phyloP scores from a whole-genome alignment of 2,113 vertebrate species.

The Charadrius vociferus region DNA sequence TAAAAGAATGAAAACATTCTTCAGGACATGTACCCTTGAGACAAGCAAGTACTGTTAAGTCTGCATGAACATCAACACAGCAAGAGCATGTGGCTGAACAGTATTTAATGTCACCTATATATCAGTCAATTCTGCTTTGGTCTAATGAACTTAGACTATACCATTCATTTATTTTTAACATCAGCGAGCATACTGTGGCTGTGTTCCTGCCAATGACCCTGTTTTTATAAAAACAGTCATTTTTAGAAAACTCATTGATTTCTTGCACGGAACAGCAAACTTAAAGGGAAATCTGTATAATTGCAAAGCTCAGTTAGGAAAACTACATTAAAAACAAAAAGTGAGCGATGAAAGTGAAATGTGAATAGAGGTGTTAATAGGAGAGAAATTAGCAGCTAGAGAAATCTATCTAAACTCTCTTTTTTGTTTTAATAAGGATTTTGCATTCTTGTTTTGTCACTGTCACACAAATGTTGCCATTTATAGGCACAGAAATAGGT shows the following conservation, averaged over 20 bases:
- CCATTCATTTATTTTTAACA: neutral
- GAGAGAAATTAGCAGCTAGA: neutral
- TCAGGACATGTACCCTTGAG: neutral
- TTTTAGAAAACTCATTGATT: neutral
- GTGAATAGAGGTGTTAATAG: neutral
- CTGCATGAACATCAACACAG: neutral
- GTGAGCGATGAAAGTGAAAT: neutral
- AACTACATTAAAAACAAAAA: neutral
- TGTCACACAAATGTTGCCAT: neutral
- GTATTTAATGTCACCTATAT: neutral
- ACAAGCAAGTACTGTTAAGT: neutral
- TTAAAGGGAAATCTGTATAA: neutral
- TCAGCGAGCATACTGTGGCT: neutral
- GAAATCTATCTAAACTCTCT: neutral
- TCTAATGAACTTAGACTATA: neutral
- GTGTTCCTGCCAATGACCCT: neutral
- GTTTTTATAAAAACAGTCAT: neutral
- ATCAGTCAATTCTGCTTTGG: neutral
- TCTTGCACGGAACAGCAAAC: neutral
- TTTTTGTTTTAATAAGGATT: neutral
- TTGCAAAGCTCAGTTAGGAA: neutral
- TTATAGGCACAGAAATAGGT: neutral
- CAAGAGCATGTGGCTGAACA: neutral
- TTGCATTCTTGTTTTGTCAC: neutral
- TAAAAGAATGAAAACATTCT: neutral